Conservation (phyloP, 2,888 invertebrate genomes). For the Tiliacea citrago region DNA sequence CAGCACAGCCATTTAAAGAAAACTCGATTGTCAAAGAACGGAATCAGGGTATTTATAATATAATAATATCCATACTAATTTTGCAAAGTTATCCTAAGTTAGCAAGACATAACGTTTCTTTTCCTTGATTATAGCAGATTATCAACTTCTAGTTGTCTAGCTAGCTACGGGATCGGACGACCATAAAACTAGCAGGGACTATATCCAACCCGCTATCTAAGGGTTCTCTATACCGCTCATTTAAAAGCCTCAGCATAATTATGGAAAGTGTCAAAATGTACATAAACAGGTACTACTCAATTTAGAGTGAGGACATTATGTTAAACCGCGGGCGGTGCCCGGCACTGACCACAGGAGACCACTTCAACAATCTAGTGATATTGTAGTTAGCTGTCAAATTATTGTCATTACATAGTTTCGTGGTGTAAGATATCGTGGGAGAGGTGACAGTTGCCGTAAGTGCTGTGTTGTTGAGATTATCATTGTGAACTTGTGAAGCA, state of each 20-base stretch:
- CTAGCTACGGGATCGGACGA: too few species aligned
- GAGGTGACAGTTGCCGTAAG: constrained; percentile 50
- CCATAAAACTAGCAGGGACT: too few species aligned
- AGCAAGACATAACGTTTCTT: too few species aligned
- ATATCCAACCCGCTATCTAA: background rate
- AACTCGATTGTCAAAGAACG: background rate
- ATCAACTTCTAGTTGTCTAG: too few species aligned
- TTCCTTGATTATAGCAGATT: too few species aligned
- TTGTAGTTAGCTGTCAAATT: constrained; percentile 68
- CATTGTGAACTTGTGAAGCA: constrained; percentile 21
- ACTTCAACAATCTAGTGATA: constrained; percentile 72
- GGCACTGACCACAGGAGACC: constrained; percentile 71
- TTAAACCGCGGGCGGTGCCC: constrained; percentile 74
- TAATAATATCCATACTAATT: too few species aligned
- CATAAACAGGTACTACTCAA: constrained; percentile 68
- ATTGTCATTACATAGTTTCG: constrained; percentile 58
- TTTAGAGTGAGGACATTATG: constrained; percentile 56
- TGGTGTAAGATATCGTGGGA: constrained; percentile 54
- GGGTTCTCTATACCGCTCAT: constrained; percentile 8
- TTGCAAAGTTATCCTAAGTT: too few species aligned
- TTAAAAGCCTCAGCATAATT: constrained; percentile 42
- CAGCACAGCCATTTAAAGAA: background rate
- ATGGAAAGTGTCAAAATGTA: constrained; percentile 70
- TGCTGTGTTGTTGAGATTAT: constrained; percentile 25
- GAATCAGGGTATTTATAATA: too few species aligned